A percentile compares a stretch with the other conserved stretches of the same genome.
These are phyloP conservation scores for Allophyes oxyacanthae DNA, from an alignment of 2,888 invertebrate genomes.

Conservation along the genomic window DNA sequence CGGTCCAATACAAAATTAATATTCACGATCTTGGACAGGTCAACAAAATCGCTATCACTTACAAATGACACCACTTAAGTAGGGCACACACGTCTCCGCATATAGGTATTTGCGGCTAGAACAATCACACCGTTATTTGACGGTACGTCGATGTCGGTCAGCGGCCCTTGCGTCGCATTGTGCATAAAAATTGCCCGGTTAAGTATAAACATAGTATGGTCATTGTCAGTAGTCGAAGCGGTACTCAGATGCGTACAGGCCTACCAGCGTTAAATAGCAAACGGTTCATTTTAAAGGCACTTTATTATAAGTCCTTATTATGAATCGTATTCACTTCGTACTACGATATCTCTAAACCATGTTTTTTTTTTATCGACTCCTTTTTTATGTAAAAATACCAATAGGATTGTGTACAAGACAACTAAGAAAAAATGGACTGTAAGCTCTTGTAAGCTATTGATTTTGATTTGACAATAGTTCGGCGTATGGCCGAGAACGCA, in stretches of 20 bases:
- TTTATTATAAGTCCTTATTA: too few relatives aligned
- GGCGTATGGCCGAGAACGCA: not conserved
- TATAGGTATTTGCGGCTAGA: conserved; percentile 83
- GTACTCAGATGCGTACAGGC: too few relatives aligned
- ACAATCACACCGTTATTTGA: conserved; percentile 82
- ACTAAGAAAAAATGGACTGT: too few relatives aligned
- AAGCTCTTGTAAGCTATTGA: too few relatives aligned
- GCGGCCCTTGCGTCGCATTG: conserved; percentile 60
- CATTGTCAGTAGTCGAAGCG: not conserved
- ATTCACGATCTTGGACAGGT: not conserved
- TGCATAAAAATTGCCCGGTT: conserved; percentile 50
- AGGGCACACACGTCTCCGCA: conserved; percentile 72
- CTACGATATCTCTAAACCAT: too few relatives aligned
- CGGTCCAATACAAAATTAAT: too few relatives aligned
- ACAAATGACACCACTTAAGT: conserved; percentile 56
- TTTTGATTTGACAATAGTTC: not conserved
- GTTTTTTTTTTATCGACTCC: too few relatives aligned
- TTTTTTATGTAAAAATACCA: too few relatives aligned
- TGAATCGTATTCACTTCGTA: too few relatives aligned
- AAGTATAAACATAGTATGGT: conserved; percentile 13
- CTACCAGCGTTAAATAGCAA: too few relatives aligned
- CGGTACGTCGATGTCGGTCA: conserved; percentile 74
- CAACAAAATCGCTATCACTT: conserved; percentile 36
- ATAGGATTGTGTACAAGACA: too few relatives aligned
- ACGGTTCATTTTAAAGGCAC: too few relatives aligned